Conservation (phyloP, 2,888 invertebrate species). For the Eucera pruinosa region DNA sequence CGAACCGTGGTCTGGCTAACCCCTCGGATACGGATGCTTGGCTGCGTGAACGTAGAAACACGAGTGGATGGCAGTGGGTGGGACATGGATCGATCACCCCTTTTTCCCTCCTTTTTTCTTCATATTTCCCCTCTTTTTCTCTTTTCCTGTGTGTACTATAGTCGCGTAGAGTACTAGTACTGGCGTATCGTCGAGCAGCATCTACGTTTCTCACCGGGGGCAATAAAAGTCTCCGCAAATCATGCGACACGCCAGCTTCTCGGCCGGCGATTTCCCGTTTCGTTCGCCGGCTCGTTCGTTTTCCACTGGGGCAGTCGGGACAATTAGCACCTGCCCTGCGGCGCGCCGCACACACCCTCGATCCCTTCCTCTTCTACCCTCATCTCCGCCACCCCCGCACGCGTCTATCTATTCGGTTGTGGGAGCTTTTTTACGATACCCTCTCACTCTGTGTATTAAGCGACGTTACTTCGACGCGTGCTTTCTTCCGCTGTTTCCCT, state of each 20-base stretch:
- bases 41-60: conserved; percentile 54
- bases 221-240: conserved; percentile 82
- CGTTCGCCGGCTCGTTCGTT: conserved; percentile 52
- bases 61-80: conserved; percentile 3
- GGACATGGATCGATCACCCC: conserved; percentile 57
- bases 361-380: too few species aligned
- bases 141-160: background rate
- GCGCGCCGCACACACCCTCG: conserved; percentile 41
- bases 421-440: conserved; percentile 36
- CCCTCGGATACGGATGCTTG: conserved; percentile 63
- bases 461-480: conserved; percentile 14
- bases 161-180: conserved; percentile 33
- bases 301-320: conserved; percentile 58
- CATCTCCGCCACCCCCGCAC: background rate
- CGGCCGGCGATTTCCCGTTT: conserved; percentile 62
- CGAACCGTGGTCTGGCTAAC: conserved; percentile 64
- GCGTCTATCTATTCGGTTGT: conserved; percentile 23
- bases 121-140: background rate
- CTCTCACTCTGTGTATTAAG: conserved; percentile 23
- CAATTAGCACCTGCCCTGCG: conserved; percentile 72
- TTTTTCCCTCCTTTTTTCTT: conserved; percentile 22
- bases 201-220: conserved; percentile 61
- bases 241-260: conserved; percentile 80
- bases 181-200: conserved; percentile 52
- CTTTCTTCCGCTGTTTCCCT: background rate